Conservation (phyloP, 2,888 invertebrate species). For the Oasisia sp. region DNA sequence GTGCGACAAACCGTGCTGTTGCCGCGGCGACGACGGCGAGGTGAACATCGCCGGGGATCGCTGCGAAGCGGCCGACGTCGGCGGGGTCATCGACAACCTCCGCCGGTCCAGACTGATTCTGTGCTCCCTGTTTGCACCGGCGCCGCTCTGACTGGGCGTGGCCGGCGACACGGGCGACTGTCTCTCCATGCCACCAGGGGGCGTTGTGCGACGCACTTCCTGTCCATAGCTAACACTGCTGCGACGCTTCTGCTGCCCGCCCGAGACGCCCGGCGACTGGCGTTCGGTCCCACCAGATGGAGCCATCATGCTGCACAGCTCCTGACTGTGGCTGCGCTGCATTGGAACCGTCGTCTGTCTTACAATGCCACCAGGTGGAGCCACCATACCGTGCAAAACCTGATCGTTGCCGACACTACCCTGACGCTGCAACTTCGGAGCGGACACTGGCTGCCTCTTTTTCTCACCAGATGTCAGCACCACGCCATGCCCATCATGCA, state of each 20-base stretch:
- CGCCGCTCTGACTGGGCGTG: neutral
- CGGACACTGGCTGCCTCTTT: neutral
- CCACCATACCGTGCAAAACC: neutral
- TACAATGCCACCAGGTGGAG: neutral
- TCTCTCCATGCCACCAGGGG: neutral
- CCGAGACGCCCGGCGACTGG: neutral
- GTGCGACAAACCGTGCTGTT: neutral
- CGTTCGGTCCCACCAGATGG: neutral
- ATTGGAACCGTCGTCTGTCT: neutral
- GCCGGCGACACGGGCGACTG: neutral
- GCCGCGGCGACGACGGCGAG: neutral
- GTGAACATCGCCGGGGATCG: neutral
- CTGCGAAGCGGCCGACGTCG: neutral
- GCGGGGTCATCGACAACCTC: neutral
- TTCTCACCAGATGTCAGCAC: conserved; percentile 5
- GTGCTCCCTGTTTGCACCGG: neutral
- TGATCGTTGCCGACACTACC: neutral
- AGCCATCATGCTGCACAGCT: neutral
- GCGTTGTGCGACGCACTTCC: neutral
- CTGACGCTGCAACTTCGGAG: neutral
- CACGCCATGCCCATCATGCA: neutral
- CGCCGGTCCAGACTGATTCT: neutral
- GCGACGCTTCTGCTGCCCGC: neutral
- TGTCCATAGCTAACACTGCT: neutral
- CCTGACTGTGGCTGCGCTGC: conserved; percentile 4